Evolutionary conservation across 2,797 vertebrate genomes (phyloP).

Genomic region (Acipenser transmontanus): DNA sequence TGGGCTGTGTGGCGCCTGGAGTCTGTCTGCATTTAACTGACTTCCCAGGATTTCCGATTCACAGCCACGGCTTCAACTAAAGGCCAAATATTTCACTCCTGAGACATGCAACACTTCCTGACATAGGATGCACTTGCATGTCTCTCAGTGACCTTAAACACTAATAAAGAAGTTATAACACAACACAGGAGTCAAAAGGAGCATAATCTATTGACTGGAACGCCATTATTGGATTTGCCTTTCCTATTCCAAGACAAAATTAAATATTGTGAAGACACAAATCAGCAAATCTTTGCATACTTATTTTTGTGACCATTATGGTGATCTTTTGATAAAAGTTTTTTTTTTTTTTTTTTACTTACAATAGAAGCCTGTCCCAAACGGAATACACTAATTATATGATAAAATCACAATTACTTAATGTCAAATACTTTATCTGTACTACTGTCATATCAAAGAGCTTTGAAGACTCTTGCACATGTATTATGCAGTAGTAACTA

Average conservation of each 20-base stretch:
- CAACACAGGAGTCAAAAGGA: constrained; percentile 34
- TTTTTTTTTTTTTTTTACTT: too few species aligned
- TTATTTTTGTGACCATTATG: not conserved
- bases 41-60: constrained; percentile 79
- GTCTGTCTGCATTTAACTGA: constrained; percentile 64
- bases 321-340: not conserved
- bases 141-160: constrained; percentile 71
- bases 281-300: not conserved
- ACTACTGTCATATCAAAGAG: too few species aligned
- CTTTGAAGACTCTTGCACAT: too few species aligned
- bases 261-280: not conserved
- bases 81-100: constrained; percentile 72
- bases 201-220: constrained; percentile 21
- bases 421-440: too few species aligned
- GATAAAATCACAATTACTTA: too few species aligned
- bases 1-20: constrained; percentile 62
- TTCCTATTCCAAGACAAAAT: constrained; percentile 19
- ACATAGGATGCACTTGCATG: constrained; percentile 77
- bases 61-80: constrained; percentile 49
- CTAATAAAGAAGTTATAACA: constrained; percentile 74
- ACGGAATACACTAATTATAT: too few species aligned
- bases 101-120: constrained; percentile 71
- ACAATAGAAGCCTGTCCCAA: too few species aligned
- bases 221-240: constrained; percentile 25
- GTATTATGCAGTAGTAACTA: too few species aligned